Percentiles rank a stretch among this genome's conserved stretches.
Evolutionary conservation across 1,140 invertebrate genomes (phyloP).

Genomic region (Hyles vespertilio): DNA sequence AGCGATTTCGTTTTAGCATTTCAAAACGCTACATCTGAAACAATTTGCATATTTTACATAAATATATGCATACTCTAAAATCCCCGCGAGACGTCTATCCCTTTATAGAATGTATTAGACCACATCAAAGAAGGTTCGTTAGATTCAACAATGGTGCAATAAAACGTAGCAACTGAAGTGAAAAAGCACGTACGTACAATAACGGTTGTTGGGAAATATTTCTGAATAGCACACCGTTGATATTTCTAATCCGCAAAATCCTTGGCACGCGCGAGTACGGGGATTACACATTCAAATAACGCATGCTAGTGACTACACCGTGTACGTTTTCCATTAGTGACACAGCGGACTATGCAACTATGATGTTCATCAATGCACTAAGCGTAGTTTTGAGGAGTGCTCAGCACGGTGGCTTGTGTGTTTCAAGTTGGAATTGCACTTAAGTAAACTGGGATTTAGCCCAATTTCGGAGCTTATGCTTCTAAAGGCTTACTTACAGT

Average conservation of each 20-base stretch:
- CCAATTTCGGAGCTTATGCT: constrained; percentile 47
- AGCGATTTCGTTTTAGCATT: not conserved
- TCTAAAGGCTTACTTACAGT: constrained; percentile 41
- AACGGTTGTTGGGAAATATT: constrained; percentile 25
- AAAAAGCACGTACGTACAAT: constrained; percentile 19
- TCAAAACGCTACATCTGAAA: not conserved
- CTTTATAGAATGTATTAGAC: not conserved
- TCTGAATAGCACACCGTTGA: constrained; percentile 26
- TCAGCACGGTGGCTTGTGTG: constrained; percentile 25
- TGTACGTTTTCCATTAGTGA: constrained; percentile 24
- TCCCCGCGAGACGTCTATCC: not conserved
- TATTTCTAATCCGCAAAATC: constrained; percentile 44
- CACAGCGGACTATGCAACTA: constrained; percentile 15
- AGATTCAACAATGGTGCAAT: not conserved
- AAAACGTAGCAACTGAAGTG: constrained; percentile 6
- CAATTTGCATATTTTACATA: not conserved
- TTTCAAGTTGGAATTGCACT: constrained; percentile 32
- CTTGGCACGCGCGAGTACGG: constrained; percentile 31
- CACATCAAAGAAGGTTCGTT: not conserved
- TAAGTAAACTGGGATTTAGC: constrained; percentile 51
- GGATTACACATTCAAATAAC: constrained; percentile 47
- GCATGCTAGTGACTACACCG: constrained; percentile 25
- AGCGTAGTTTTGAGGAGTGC: constrained; percentile 11
- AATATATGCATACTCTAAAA: not conserved
- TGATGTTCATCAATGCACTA: constrained; percentile 14